A percentile compares a stretch with the other conserved stretches of the same genome.
phyloP scores from a whole-genome alignment of 2,113 vertebrate genomes.

The Ailuropoda melanoleuca region DNA sequence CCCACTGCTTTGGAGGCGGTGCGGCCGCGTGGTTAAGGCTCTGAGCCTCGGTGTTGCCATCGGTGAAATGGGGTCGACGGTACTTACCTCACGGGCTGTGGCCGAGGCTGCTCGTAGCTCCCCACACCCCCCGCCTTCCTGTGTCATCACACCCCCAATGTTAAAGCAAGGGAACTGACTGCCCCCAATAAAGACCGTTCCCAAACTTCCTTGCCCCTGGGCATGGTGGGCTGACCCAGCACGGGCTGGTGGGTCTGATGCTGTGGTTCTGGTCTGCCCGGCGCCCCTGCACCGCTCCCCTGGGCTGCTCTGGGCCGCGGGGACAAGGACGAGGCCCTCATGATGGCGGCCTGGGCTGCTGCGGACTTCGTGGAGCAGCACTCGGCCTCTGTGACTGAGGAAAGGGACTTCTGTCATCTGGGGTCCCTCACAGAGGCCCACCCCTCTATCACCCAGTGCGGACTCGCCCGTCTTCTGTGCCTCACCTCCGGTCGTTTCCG shows the following conservation, averaged over 20 bases:
- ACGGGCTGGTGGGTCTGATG: background rate
- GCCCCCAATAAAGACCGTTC: background rate
- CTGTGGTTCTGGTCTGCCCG: accelerated
- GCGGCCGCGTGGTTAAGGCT: background rate
- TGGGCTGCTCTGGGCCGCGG: background rate
- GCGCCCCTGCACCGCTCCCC: accelerated
- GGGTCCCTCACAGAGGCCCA: background rate
- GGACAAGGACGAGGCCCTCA: background rate
- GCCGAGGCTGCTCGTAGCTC: background rate
- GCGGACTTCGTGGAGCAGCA: no score
- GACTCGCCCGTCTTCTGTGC: accelerated
- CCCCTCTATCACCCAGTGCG: accelerated
- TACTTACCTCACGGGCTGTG: accelerated
- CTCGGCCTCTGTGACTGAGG: accelerated
- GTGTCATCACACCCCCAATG: accelerated
- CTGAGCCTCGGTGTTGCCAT: background rate
- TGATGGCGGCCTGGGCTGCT: accelerated
- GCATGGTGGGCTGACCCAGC: accelerated
- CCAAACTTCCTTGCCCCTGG: background rate
- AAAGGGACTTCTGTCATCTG: background rate
- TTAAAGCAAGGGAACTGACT: background rate
- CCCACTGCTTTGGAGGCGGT: accelerated
- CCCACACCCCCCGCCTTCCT: background rate
- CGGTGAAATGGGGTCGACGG: background rate
- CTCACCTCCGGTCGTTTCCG: background rate